Percentiles rank a stretch among this genome's conserved stretches.
These are phyloP conservation scores for Gymnarchus niloticus DNA, from an alignment of 2,113 vertebrate species.

Conservation along the genomic window DNA sequence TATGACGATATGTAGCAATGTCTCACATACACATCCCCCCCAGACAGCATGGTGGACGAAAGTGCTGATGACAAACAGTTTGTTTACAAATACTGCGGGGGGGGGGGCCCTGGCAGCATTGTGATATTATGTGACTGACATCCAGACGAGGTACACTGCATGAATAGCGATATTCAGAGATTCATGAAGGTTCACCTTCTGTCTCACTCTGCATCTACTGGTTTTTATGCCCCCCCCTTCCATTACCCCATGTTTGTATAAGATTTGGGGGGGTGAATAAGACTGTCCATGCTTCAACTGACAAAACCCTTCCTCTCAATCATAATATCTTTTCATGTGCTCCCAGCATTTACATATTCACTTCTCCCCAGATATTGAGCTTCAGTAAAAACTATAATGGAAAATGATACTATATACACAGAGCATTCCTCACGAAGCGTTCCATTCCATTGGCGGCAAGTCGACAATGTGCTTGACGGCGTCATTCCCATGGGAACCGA, in stretches of 20 bases:
- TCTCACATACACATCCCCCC: background rate
- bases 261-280: background rate
- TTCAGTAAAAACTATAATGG: background rate
- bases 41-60: background rate
- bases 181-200: background rate
- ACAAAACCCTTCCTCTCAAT: background rate
- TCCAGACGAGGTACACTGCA: background rate
- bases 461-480: background rate
- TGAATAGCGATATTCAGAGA: background rate
- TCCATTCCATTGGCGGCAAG: background rate
- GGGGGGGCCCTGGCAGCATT: background rate
- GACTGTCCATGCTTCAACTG: background rate
- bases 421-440: background rate
- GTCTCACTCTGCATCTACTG: background rate
- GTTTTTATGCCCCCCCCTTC: background rate
- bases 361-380: background rate
- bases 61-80: background rate
- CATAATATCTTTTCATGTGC: background rate
- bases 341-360: background rate
- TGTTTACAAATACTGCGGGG: background rate
- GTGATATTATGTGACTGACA: background rate
- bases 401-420: background rate
- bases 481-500: background rate
- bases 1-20: background rate
- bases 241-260: background rate